phyloP scores from a whole-genome alignment of 2,888 invertebrate genomes.

The Morpho helenor region DNA sequence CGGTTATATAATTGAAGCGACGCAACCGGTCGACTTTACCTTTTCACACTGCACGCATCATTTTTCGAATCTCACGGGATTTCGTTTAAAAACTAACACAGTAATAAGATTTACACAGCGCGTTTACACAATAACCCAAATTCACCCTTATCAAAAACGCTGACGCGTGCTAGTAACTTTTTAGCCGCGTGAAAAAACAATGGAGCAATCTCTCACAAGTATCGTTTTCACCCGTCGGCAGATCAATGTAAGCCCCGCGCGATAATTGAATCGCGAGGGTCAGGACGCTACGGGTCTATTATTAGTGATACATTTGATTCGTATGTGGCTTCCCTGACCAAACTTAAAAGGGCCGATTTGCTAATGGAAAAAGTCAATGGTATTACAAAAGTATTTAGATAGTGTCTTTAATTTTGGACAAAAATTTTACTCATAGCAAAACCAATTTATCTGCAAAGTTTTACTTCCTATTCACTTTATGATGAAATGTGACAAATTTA shows the following conservation, averaged over 20 bases:
- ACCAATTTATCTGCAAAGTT: too few species aligned
- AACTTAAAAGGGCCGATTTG: slow-evolving; percentile 28
- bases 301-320: slow-evolving; percentile 72
- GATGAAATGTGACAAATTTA: too few species aligned
- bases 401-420: not conserved
- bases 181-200: slow-evolving; percentile 79
- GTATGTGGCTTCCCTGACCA: slow-evolving; percentile 48
- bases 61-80: slow-evolving; percentile 2
- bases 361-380: slow-evolving; percentile 21
- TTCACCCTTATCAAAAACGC: slow-evolving; percentile 43
- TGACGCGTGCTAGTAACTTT: slow-evolving; percentile 60
- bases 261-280: slow-evolving; percentile 75
- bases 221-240: slow-evolving; percentile 73
- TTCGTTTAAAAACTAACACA: slow-evolving; percentile 5
- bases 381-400: slow-evolving; percentile 18
- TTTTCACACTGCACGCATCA: not conserved
- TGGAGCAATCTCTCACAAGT: slow-evolving; percentile 78
- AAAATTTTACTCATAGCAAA: not conserved
- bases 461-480: not conserved
- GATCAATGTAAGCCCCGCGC: slow-evolving; percentile 62
- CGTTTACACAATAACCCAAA: slow-evolving; percentile 25
- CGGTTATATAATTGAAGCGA: too few species aligned
- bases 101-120: slow-evolving; percentile 14
- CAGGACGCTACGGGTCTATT: slow-evolving; percentile 46
- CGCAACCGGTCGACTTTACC: too few species aligned